These are phyloP conservation scores for Drosophila nr. fundita DNA, from an alignment of 2,888 invertebrate species.

Conservation along the genomic window DNA sequence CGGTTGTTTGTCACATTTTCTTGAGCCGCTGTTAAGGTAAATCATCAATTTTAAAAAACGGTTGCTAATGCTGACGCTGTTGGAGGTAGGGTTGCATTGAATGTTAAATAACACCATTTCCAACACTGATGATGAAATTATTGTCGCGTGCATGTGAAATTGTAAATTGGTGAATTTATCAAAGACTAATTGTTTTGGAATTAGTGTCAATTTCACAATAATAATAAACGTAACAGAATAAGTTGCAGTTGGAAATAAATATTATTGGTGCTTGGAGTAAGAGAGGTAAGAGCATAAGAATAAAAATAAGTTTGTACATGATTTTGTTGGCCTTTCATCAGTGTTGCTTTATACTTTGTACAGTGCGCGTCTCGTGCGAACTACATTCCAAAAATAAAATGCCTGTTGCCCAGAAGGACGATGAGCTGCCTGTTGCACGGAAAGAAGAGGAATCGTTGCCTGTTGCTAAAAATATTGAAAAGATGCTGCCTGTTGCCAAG, in stretches of 20 bases:
- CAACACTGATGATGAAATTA: not conserved
- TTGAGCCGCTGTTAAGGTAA: not conserved
- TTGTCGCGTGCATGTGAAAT: fast-evolving
- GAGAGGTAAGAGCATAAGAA: too few species aligned
- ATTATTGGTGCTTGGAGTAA: not conserved
- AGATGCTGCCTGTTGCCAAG: too few species aligned
- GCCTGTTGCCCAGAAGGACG: not conserved
- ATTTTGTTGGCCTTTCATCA: too few species aligned
- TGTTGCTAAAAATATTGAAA: not conserved
- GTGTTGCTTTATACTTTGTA: too few species aligned
- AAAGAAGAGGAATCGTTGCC: too few species aligned
- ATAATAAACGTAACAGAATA: not conserved
- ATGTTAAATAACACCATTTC: too few species aligned
- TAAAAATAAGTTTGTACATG: too few species aligned
- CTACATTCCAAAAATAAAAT: too few species aligned
- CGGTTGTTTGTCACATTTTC: not conserved
- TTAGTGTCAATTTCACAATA: not conserved
- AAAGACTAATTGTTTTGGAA: not conserved
- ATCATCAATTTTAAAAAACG: not conserved
- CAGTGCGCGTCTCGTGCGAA: too few species aligned
- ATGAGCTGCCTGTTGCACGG: not conserved
- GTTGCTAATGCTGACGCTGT: not conserved
- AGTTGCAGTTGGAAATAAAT: not conserved
- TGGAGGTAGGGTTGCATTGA: too few species aligned
- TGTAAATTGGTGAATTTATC: too few species aligned